Percentiles rank a stretch among this genome's conserved stretches.
Evolutionary conservation across 2,797 vertebrate species (phyloP).

Genomic region (Paguma larvata): DNA sequence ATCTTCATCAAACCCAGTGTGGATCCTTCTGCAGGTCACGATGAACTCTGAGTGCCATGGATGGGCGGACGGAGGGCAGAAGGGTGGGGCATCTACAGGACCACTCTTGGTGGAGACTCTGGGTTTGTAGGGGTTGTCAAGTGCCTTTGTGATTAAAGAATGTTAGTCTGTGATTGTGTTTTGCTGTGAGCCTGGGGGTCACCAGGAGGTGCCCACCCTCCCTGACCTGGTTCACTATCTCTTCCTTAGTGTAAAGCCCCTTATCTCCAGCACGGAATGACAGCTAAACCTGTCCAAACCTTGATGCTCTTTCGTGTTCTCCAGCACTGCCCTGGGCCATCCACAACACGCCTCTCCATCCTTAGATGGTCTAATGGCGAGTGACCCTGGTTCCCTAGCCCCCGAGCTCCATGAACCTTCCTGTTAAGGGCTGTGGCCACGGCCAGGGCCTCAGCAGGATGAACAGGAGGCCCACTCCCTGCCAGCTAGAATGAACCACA

Average conservation of each 20-base stretch:
- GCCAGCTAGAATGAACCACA: neutral
- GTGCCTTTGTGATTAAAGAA: constrained; percentile 83
- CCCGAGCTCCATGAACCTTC: neutral
- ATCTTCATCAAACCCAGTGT: constrained; percentile 95
- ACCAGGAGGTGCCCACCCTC: neutral
- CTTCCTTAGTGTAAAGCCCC: neutral
- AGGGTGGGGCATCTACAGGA: neutral
- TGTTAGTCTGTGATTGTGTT: constrained; percentile 57
- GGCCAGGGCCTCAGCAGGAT: neutral
- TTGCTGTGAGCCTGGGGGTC: neutral
- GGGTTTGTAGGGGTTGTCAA: constrained; percentile 67
- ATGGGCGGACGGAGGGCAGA: neutral
- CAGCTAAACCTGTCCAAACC: neutral
- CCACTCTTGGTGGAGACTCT: constrained; percentile 54
- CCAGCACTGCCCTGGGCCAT: neutral
- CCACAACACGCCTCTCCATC: neutral
- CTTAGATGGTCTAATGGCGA: neutral
- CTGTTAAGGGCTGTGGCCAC: neutral
- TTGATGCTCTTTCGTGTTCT: neutral
- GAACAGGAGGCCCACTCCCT: neutral
- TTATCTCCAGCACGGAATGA: neutral
- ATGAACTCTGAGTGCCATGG: constrained; percentile 92
- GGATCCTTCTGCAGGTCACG: constrained; percentile 89
- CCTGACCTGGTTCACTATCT: neutral
- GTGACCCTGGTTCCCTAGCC: neutral